Conservation (phyloP, 2,888 invertebrate species). For the Ochlodes sylvanus region DNA sequence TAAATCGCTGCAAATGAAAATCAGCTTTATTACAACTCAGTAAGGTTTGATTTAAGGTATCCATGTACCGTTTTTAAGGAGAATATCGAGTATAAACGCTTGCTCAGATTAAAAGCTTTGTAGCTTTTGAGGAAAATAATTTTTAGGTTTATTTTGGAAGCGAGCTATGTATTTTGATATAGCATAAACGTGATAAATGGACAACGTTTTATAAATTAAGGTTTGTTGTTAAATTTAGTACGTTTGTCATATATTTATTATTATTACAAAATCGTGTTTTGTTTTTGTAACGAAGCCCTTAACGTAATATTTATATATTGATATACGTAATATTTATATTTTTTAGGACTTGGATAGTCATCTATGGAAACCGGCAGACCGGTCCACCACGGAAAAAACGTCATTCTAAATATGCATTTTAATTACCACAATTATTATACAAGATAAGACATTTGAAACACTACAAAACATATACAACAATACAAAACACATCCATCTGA, state of each 20-base stretch:
- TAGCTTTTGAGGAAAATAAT: conserved; percentile 25
- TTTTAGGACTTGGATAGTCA: too few relatives aligned
- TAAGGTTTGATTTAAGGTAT: neutral
- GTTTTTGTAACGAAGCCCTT: too few relatives aligned
- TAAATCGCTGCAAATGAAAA: neutral
- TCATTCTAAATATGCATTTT: too few relatives aligned
- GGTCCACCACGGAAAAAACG: too few relatives aligned
- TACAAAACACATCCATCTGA: too few relatives aligned
- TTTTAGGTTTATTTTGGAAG: conserved; percentile 27
- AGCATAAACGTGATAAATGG: neutral
- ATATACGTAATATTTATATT: too few relatives aligned
- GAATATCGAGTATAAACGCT: conserved; percentile 15
- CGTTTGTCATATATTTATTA: neutral
- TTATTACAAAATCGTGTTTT: too few relatives aligned
- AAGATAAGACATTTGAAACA: too few relatives aligned
- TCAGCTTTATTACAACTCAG: conserved; percentile 9
- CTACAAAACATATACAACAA: too few relatives aligned
- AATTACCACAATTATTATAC: too few relatives aligned
- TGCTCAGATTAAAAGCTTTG: conserved; percentile 31
- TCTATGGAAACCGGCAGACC: too few relatives aligned
- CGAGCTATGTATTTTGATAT: conserved; percentile 2
- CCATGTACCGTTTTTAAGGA: neutral
- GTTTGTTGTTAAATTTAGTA: neutral
- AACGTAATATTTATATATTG: too few relatives aligned
- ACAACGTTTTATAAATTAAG: neutral